Percentiles rank a stretch among this genome's conserved stretches.
phyloP scores from a whole-genome alignment of 35 echinoderm and acorn worm genomes.

The Heliocidaris tuberculata region DNA sequence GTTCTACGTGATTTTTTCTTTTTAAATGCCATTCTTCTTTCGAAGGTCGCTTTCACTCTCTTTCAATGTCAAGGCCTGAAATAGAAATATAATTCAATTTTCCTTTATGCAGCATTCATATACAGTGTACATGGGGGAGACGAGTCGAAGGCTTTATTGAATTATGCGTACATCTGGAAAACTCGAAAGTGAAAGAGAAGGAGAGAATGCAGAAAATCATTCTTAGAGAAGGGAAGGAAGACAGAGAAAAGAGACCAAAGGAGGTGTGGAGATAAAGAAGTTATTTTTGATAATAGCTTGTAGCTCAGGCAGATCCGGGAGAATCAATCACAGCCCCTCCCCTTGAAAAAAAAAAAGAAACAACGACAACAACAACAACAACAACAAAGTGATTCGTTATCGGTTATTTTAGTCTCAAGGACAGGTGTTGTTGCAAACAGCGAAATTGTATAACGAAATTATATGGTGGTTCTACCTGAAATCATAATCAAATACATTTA shows the following conservation, averaged over 20 bases:
- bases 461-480: no score
- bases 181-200: not conserved
- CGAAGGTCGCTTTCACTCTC: not conserved
- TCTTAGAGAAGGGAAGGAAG: not conserved
- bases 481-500: no score
- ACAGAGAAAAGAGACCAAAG: not conserved
- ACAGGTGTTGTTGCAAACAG: no score
- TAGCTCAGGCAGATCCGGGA: no score
- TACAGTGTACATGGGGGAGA: not conserved
- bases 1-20: not conserved
- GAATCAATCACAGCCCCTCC: no score
- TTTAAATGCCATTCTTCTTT: not conserved
- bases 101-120: not conserved
- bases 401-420: no score
- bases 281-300: no score
- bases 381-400: no score
- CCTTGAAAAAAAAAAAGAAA: no score
- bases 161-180: slow-evolving; percentile 3
- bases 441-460: no score
- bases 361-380: no score
- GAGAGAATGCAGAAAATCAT: not conserved
- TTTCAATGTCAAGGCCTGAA: not conserved
- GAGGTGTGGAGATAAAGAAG: not conserved
- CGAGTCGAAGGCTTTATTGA: not conserved
- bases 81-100: not conserved